Percentiles rank a stretch among this genome's conserved stretches.
phyloP scores from a whole-genome alignment of 2,888 invertebrate species.

The Cancer borealis region DNA sequence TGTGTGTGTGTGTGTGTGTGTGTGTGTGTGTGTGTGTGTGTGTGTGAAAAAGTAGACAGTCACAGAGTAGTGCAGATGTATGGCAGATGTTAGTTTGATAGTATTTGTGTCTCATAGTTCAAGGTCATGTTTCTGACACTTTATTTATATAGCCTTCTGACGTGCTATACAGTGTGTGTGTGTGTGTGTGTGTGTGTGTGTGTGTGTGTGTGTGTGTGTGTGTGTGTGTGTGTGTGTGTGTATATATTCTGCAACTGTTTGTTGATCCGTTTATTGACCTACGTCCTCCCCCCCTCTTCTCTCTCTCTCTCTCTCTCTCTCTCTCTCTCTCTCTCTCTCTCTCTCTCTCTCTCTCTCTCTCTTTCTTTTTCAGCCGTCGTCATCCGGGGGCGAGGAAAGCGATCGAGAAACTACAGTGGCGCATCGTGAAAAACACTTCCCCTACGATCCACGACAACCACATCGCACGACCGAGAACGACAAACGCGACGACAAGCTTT shows the following conservation, averaged over 20 bases:
- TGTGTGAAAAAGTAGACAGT: no score
- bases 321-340: background rate
- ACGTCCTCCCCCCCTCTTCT: background rate
- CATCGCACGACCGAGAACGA: constrained; percentile 63
- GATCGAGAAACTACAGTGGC: constrained; percentile 25
- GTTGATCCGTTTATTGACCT: background rate
- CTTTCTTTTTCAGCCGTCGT: constrained; percentile 44
- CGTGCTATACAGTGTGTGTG: background rate
- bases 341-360: constrained; percentile 33
- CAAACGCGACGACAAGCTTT: constrained; percentile 57
- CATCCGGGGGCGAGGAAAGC: constrained; percentile 65
- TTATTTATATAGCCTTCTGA: constrained; percentile 30
- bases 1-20: background rate
- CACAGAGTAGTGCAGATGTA: background rate
- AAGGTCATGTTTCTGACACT: constrained; percentile 9
- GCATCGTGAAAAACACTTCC: background rate
- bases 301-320: constrained; percentile 39
- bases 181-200: constrained; percentile 16
- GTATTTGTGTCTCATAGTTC: background rate
- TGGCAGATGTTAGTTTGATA: background rate
- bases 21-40: background rate
- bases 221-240: constrained; percentile 21
- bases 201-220: constrained; percentile 26
- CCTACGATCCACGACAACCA: background rate
- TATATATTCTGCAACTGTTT: background rate